Evolutionary conservation across 2,888 invertebrate genomes (phyloP), one percentile per base, ranked within the genome.

Genomic region (Polylopha cassiicola): DNA sequence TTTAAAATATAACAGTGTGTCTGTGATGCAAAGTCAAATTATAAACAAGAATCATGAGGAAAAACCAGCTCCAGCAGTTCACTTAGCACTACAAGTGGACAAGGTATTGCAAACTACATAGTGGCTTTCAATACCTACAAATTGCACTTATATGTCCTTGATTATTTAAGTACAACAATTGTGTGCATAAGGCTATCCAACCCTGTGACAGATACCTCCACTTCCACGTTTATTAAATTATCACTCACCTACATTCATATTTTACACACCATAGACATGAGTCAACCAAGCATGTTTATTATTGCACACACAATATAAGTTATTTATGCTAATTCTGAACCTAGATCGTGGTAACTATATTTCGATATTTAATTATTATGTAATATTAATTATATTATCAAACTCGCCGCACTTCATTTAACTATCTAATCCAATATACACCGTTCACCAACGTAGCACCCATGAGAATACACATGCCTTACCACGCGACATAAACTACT

Each of bases 401-500:
- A 59, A 56, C 61, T 61, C 64, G 53, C 56, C 57, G 54, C 55
- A 55, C 33, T 52, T 59, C 53, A 44, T 51, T 51, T 58, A 61
- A 43, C 55, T 61, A 55, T 52, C 59, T 52, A 48, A 44, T 38
- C 44, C 51, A 58, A 67, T 60, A 58, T 70, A 68, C 58, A 82
- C 81, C 82, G 55, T 71, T 71, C 76, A 81, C 80, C 82, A 66
- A 72, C 67, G 77, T 84, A 84, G 84, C 84, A 84, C 84, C 84
- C 82, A 76, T 82, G 66, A 73, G 64, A 75, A 76, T 78, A 78
- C 72, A 66, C 65, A 75, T 81, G 75, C 76, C 61, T 72, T 73
- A 81, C 23, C 37, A 80, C 80, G 81, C 81, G 54, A 73, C 63
- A 69, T 71, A 58, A 55, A 58, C 55, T 59, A 61, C 61, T 44